phyloP scores from a whole-genome alignment of 2,888 invertebrate genomes.

The Drosophila mulleri region DNA sequence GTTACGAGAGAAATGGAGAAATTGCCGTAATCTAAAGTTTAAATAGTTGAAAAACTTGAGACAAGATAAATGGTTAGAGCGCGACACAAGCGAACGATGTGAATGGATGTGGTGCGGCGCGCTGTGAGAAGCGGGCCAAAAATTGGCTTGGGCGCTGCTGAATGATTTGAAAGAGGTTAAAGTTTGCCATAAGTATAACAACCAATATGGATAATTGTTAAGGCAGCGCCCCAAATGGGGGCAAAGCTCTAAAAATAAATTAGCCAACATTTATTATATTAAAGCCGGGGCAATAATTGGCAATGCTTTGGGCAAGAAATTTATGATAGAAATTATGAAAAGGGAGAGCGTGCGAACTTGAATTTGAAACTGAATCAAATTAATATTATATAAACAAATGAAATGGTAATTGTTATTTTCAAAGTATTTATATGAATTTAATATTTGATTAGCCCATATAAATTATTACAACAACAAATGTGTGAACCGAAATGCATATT shows the following conservation, averaged over 20 bases:
- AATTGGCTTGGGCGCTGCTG: constrained; percentile 17
- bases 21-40: constrained; percentile 78
- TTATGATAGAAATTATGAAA: background rate
- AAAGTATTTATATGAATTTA: background rate
- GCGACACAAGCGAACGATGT: constrained; percentile 26
- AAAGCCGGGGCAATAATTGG: constrained; percentile 6
- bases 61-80: constrained; percentile 62
- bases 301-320: background rate
- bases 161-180: constrained; percentile 51
- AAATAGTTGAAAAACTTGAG: constrained; percentile 65
- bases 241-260: constrained; percentile 22
- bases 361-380: background rate
- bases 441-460: background rate
- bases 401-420: background rate
- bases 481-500: background rate
- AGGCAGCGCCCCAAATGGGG: constrained; percentile 6
- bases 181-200: constrained; percentile 54
- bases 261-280: constrained; percentile 24
- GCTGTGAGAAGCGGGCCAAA: background rate
- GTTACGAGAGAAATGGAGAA: constrained; percentile 66
- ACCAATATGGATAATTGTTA: constrained; percentile 52
- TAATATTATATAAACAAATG: background rate
- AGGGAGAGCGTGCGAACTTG: background rate
- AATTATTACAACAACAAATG: background rate
- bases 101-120: background rate